These are phyloP conservation scores for Halotydeus destructor DNA, from an alignment of 1,140 invertebrate species.

Conservation along the genomic window DNA sequence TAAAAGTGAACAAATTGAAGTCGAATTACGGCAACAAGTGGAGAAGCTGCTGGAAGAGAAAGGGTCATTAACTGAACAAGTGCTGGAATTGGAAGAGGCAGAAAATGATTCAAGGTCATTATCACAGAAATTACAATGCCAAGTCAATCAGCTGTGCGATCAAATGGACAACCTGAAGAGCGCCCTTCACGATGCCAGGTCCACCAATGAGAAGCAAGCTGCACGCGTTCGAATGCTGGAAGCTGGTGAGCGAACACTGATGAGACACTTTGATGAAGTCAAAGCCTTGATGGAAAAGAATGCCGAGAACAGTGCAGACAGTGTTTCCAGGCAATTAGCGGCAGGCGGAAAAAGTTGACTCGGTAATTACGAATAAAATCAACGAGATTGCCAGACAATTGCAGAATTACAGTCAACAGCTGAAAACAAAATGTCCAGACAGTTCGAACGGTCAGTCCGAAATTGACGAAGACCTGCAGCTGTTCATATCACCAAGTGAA, in stretches of 20 bases:
- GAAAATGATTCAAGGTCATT: constrained; percentile 16
- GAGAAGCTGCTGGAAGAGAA: constrained; percentile 11
- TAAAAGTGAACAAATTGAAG: neutral
- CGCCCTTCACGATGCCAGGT: constrained; percentile 9
- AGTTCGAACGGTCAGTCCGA: neutral
- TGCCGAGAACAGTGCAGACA: neutral
- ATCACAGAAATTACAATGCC: constrained; percentile 13
- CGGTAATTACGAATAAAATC: too few species aligned
- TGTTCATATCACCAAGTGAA: neutral
- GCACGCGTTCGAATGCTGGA: constrained; percentile 33
- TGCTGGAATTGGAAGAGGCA: constrained; percentile 17
- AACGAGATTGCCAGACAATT: too few species aligned
- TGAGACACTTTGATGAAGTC: constrained; percentile 18
- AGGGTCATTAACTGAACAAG: constrained; percentile 12
- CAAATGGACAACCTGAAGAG: constrained; percentile 13
- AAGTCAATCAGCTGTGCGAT: constrained; percentile 12
- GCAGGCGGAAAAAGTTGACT: too few species aligned
- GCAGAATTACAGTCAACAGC: neutral
- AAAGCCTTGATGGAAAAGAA: neutral
- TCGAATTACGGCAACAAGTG: neutral
- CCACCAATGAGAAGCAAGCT: constrained; percentile 7
- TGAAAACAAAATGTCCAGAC: neutral
- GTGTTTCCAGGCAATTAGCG: neutral
- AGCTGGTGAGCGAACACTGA: constrained; percentile 33
- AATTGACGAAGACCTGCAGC: neutral